Evolutionary conservation across 2,888 invertebrate genomes (phyloP).

Genomic region (Cataglyphis cursor): DNA sequence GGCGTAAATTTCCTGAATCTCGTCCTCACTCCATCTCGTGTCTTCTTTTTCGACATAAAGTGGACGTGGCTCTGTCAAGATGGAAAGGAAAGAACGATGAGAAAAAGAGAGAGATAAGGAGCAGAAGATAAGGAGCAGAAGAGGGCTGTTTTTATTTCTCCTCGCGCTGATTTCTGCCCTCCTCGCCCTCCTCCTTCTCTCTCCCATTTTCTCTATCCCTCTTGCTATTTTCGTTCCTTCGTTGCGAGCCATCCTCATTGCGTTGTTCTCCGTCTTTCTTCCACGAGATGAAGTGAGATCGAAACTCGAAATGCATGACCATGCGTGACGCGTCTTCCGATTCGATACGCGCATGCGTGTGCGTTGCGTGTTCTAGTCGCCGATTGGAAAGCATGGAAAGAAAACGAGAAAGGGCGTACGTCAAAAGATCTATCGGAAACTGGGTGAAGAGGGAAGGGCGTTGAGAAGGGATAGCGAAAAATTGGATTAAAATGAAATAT

Average conservation of each 20-base stretch:
- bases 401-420: conserved; percentile 35
- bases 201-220: conserved; percentile 28
- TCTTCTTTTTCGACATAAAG: conserved; percentile 49
- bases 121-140: conserved; percentile 45
- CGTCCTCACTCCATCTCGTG: conserved; percentile 37
- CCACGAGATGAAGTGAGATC: conserved; percentile 35
- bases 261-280: conserved; percentile 28
- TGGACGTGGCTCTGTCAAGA: conserved; percentile 51
- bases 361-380: conserved; percentile 54
- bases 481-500: conserved; percentile 19
- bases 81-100: conserved; percentile 16
- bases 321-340: conserved; percentile 80
- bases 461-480: conserved; percentile 61
- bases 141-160: conserved; percentile 74
- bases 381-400: conserved; percentile 72
- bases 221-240: conserved; percentile 42
- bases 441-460: neutral
- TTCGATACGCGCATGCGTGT: conserved; percentile 63
- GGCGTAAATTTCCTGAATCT: conserved; percentile 60
- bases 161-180: conserved; percentile 35
- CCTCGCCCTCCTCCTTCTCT: conserved; percentile 6
- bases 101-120: conserved; percentile 57
- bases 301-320: conserved; percentile 74
- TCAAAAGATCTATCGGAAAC: conserved; percentile 1
- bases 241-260: conserved; percentile 35